Evolutionary conservation across 2,797 vertebrate genomes (phyloP).

Genomic region (Falco biarmicus): DNA sequence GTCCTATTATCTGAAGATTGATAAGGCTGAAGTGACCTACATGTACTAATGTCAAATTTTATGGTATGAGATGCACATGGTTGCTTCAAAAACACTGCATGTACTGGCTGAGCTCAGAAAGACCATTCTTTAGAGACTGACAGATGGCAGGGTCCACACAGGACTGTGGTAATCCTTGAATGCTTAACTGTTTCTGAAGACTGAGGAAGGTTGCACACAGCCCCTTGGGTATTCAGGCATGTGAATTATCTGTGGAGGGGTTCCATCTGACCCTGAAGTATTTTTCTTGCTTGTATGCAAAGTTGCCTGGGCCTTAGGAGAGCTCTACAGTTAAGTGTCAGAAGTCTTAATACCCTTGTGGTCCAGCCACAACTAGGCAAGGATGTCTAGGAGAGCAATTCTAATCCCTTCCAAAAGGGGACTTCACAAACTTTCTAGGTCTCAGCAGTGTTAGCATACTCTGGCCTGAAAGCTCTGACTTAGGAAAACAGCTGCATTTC

Average conservation of each 20-base stretch:
- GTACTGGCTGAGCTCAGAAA: background rate
- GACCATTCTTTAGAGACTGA: too few relatives aligned
- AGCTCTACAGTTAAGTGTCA: background rate
- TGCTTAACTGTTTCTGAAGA: background rate
- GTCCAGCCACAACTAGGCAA: background rate
- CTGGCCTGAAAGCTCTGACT: background rate
- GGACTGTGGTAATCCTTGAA: background rate
- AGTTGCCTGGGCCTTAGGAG: background rate
- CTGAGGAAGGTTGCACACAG: background rate
- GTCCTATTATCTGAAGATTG: background rate
- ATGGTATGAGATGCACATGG: background rate
- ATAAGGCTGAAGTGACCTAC: background rate
- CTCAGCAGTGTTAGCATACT: background rate
- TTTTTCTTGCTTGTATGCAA: background rate
- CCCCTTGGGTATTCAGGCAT: background rate
- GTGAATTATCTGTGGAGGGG: background rate
- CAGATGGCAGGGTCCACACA: background rate
- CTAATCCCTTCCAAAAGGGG: background rate
- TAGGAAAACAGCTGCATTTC: background rate
- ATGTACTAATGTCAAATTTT: background rate
- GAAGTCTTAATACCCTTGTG: background rate
- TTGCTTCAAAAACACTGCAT: background rate
- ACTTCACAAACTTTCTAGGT: background rate
- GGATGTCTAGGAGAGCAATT: background rate
- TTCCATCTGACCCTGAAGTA: background rate